Base-by-base conservation (phyloP, 2,797 vertebrate species). In the Orientallactaga sibirica region DNA sequence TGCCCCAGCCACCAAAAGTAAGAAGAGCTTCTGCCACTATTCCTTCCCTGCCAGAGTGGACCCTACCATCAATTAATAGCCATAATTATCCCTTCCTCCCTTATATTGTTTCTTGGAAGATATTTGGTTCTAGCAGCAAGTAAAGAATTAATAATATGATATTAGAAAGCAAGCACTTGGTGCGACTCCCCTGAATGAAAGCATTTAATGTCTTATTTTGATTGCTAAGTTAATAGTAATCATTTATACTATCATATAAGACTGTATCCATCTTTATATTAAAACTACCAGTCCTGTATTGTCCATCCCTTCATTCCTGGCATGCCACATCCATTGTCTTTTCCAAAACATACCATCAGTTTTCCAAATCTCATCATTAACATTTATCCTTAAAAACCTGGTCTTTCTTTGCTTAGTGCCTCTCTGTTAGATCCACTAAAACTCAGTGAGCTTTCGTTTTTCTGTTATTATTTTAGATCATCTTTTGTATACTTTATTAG, bases 401-500 rank as follows among this genome's bases (percentile, higher is more conserved):
- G 1, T 41, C 8, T 41, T 55, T 0, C 5, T 89, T 37, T 29
- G 6, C 7, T 79, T 22, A 11, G 0, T 1, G 3, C 1, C 18
- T 75, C 18, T 73, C n/a, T 74, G 76, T 76, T 66, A 25, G 76
- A 15, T 62, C 85, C 48, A n/a, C 12, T 68, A 66, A 43, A 86
- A 70, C 64, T 41, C 1, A 91, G 2, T 77, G 29, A 3, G 79
- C 2, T 85, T 55, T 48, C 24, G 4, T 15, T 58, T 62, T 84
- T 74, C 12, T 5, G 2, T 78, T 64, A 52, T 48, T 29, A 14
- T 48, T 90, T 52, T 70, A 71, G 43, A 77, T 15, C 3, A 37
- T 20, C 18, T 66, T 37, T 70, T 41, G 58, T 48, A 7, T 48
- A 8, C 48, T 48, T 48, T 48, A 48, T 48, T 48, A 48, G 7